These are phyloP conservation scores for Lycophotia porphyrea DNA, from an alignment of 2,888 invertebrate species.

Conservation along the genomic window DNA sequence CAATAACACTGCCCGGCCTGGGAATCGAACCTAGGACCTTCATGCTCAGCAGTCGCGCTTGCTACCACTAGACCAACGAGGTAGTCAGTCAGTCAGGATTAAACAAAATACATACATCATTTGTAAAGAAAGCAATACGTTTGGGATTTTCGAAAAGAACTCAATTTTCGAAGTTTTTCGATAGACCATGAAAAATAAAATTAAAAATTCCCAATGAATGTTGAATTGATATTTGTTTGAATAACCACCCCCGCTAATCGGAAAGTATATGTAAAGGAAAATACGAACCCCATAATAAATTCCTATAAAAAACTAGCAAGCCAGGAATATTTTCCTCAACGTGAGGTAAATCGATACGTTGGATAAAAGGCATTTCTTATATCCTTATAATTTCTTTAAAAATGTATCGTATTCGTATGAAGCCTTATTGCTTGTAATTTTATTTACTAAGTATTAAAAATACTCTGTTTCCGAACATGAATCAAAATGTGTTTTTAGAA, in stretches of 20 bases:
- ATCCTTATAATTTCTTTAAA: conserved; percentile 33
- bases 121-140: not conserved
- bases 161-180: not conserved
- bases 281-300: conserved; percentile 29
- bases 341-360: conserved; percentile 39
- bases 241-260: conserved; percentile 28
- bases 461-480: not conserved
- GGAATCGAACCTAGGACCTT: too few relatives aligned
- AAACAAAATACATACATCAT: not conserved
- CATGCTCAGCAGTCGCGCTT: too few relatives aligned
- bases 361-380: conserved; percentile 37
- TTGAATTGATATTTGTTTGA: conserved; percentile 32
- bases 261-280: conserved; percentile 22
- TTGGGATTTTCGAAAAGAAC: not conserved
- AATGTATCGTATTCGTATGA: conserved; percentile 2
- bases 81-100: too few relatives aligned
- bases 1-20: too few relatives aligned
- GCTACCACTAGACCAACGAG: too few relatives aligned
- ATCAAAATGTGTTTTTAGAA: not conserved
- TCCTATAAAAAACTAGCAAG: conserved; percentile 30
- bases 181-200: not conserved
- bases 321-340: conserved; percentile 50
- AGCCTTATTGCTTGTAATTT: not conserved
- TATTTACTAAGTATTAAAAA: conserved; percentile 7
- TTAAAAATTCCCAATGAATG: not conserved